Evolutionary conservation across 1,140 invertebrate species (phyloP), one percentile per base, ranked within the genome.

Genomic region (Choristoneura fumiferana): DNA sequence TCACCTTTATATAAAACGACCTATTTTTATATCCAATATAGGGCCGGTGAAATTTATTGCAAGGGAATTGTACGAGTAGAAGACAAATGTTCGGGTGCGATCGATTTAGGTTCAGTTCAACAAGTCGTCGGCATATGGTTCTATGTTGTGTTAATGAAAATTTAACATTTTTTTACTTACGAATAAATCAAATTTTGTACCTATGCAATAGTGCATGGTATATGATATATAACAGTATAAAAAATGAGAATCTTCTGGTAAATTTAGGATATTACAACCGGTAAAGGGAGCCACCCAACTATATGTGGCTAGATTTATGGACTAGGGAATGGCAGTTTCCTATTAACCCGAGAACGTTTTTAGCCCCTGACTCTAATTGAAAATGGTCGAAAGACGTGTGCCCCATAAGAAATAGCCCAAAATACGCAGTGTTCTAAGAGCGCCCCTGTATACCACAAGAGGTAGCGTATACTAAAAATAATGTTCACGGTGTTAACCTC

Each of bases 301-400:
- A 29, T 18, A 12, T 49, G 18, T 22, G 29, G 43, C 18, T 9
- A 49, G 43, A 49, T 49, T 49, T 49, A 49, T 33, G 22, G 5
- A 49, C 43, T 22, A n/a, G 17, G 18, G 43, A 49, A 49, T 49
- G 18, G 43, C 43, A 49, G 18, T 33, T 33, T 33, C 43, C 18
- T 49, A 49, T 49, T 49, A 49, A 49, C 18, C 22, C 18, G 18
- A 12, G 43, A 49, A 49, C 43, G 43, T 49, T 49, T 39, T 49
- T 49, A 49, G 18, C 8, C 43, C 43, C 43, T 29, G 43, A 49
- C 43, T 49, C 43, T 49, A 49, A 49, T 49, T 49, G 43, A 49
- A 49, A 49, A 49, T 49, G 43, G 43, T 49, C 43, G 43, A 49
- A 45, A 49, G 43, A 49, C 43, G 43, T 49, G 43, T 49, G 43